These are phyloP conservation scores for Elysia crispata DNA, from an alignment of 2,888 invertebrate species.

Conservation along the genomic window DNA sequence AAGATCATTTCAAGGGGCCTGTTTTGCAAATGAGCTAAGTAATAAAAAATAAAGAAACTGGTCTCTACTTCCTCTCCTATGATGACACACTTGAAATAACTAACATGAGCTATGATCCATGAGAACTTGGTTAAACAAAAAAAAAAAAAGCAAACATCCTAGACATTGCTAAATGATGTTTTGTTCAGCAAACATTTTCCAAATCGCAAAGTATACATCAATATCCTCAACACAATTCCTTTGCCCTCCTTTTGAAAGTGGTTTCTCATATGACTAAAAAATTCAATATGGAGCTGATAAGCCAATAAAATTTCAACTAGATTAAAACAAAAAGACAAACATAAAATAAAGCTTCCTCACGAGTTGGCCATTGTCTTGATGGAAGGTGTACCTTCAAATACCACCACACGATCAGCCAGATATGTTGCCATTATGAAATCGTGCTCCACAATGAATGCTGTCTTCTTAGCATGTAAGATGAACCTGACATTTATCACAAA, in stretches of 20 bases:
- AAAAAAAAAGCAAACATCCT: too few species aligned
- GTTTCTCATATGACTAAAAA: too few species aligned
- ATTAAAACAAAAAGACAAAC: neutral
- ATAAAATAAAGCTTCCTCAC: constrained; percentile 59
- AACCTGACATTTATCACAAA: constrained; percentile 80
- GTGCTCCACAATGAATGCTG: constrained; percentile 99
- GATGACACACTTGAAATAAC: neutral
- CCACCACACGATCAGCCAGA: constrained; percentile 97
- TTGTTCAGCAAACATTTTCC: too few species aligned
- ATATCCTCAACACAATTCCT: too few species aligned
- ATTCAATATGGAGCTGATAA: too few species aligned
- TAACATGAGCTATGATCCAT: too few species aligned
- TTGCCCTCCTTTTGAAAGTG: too few species aligned
- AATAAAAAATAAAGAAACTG: neutral
- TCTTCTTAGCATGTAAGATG: constrained; percentile 99
- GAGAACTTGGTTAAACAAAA: too few species aligned
- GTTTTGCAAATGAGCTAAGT: neutral
- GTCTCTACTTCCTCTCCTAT: neutral
- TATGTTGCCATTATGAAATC: constrained; percentile 99
- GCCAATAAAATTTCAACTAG: too few species aligned
- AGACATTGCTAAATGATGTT: too few species aligned
- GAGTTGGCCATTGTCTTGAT: constrained; percentile 91
- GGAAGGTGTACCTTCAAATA: constrained; percentile 97
- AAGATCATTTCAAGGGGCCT: too few species aligned
- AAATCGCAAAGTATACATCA: too few species aligned